A percentile compares a stretch with the other conserved stretches of the same genome.
Conservation (phyloP, 2,797 vertebrate species). For the Danionella dracula region DNA sequence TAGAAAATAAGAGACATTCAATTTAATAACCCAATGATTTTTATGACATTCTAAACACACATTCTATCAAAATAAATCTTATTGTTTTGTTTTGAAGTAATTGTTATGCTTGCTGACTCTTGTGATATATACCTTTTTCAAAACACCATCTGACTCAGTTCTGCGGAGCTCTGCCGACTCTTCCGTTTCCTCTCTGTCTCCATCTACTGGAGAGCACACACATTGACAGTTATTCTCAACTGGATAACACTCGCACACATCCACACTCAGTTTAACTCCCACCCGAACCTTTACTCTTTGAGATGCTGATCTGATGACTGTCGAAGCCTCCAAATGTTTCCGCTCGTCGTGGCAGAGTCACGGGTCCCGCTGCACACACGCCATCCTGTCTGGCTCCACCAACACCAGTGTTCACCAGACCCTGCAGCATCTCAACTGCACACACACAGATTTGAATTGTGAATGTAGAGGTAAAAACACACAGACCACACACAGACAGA, state of each 20-base stretch:
- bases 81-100: not conserved
- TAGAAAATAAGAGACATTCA: too few species aligned
- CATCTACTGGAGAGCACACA: slow-evolving; percentile 63
- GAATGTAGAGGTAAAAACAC: not conserved
- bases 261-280: not conserved
- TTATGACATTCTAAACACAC: too few species aligned
- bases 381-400: slow-evolving; percentile 61
- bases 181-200: slow-evolving; percentile 80
- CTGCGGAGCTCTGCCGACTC: slow-evolving; percentile 85
- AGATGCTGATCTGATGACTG: slow-evolving; percentile 85
- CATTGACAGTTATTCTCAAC: not conserved
- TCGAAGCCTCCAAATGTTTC: slow-evolving; percentile 93
- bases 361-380: slow-evolving; percentile 68
- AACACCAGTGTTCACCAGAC: slow-evolving; percentile 71
- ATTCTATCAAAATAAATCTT: too few species aligned
- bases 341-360: slow-evolving; percentile 84
- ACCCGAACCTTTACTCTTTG: slow-evolving; percentile 70
- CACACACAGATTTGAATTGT: slow-evolving; percentile 8
- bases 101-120: too few species aligned
- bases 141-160: slow-evolving; percentile 86
- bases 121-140: slow-evolving; percentile 78
- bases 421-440: slow-evolving; percentile 80
- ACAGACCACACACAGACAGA: too few species aligned
- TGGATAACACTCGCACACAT: not conserved
- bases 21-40: too few species aligned